Base-by-base conservation (phyloP, 2,113 vertebrate genomes). In the Chaetorhynchus papuensis region DNA sequence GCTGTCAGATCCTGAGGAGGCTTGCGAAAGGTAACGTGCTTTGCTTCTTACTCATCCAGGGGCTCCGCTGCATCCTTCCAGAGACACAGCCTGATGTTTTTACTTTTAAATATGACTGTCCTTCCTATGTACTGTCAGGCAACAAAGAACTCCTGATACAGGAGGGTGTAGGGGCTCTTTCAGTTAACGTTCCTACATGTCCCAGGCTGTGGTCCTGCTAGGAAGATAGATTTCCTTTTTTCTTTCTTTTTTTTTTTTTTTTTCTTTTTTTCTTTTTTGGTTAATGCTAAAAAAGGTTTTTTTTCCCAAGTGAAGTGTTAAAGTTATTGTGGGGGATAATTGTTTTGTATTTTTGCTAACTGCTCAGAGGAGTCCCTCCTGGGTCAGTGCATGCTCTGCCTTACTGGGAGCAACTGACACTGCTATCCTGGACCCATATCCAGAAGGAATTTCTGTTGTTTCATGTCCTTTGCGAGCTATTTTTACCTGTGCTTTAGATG, bases 1-100 rank as follows among this genome's bases (percentile, higher is more conserved):
- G 99, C 93, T 99, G 99, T 97, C 99, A 99, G 75, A 99, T 99
- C 97, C 98, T 99, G 97, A 99, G 99, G 98, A 98, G 98, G 97
- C 98, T 99, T 94, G 98, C 98, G 63, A 99, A 99, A 99, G 99
- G 99, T 99, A 99, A 96, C 7, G 97, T 97, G 93, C 86, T 97
- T 97, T 97, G 90, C 96, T 97, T 97, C 75, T 94, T 94, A 33
- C 93, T 97, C 91, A 22, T 92, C 76, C 84, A 6, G 41, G 65
- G 59, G 59, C 93, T 96, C 86, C 3, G 9, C 30, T 74, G 86
- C 95, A 47, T 95, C 68, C 92, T 94, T 95, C 83, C 89, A 11
- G 79, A 89, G 90, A 61, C 90, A 54, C 89, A 96, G 91, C 76
- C 83, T 69, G 42, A 17, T 68, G 82, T 19, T 97, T 97, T 96